Evolutionary conservation across 2,113 vertebrate genomes (phyloP), one percentile per base, ranked within the genome.

Genomic region (Ornithorhynchus anatinus): DNA sequence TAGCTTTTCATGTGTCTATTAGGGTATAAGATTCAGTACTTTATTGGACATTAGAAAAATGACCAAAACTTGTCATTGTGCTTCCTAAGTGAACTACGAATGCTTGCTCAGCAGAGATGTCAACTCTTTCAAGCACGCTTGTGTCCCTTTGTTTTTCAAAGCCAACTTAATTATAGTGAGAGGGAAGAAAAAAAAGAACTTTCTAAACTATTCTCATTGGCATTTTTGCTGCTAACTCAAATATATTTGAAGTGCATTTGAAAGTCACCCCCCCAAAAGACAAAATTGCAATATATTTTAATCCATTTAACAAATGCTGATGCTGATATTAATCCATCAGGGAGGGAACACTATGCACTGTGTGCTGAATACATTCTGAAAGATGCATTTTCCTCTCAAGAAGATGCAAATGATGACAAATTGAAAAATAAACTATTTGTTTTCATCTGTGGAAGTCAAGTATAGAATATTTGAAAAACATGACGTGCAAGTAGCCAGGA

Each of bases 41-140:
- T 78, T 48, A 68, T 57, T 79, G 56, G 22, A 13, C 78, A 58
- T 79, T 84, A 83, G 80, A 80, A 90, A 84, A 82, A 8, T 20
- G 59, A 48, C 17, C n/a, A 63, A 27, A 73, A 68, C 69, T 73
- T 73, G 69, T 77, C 72, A 44, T 60, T 5, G 31, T 62, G 17
- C 10, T 61, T 80, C 77, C 42, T 51, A 75, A 45, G 50, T 16
- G 72, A 86, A 59, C 70, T 0, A 79, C 52, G 11, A 32, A 20
- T 6, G 1, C 1, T n/a, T 45, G 32, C 35, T 81, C 51, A 72
- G 50, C 31, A 40, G 25, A 14, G 40, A 22, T 72, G 47, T 44
- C 48, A 68, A n/a, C n/a, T n/a, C n/a, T n/a, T n/a, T n/a, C n/a
- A n/a, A n/a, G n/a, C n/a, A n/a, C n/a, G n/a, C n/a, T n/a, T n/a